Conservation (phyloP, 92 coral and sea anemone genomes). For the Micromussa lordhowensis region DNA sequence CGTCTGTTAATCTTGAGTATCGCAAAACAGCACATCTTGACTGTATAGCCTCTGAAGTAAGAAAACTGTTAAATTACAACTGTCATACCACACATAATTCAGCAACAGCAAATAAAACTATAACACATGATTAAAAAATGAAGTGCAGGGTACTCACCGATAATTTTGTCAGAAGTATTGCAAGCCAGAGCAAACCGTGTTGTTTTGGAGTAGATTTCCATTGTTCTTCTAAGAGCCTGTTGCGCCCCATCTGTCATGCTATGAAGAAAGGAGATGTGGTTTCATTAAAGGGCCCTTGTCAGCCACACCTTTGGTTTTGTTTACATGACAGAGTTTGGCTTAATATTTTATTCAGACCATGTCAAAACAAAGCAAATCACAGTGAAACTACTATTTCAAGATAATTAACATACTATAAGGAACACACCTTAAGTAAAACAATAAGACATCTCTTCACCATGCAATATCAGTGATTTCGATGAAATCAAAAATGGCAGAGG, state of each 20-base stretch:
- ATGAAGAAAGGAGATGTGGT: background rate
- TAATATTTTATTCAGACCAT: no score
- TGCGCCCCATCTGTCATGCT: constrained; percentile 99
- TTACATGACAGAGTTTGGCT: no score
- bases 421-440: no score
- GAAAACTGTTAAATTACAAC: background rate
- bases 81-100: background rate
- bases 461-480: no score
- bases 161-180: constrained; percentile 95
- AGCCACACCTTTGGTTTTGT: no score
- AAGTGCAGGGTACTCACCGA: constrained; percentile 67
- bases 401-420: no score
- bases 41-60: constrained; percentile 93
- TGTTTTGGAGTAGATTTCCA: constrained; percentile 98
- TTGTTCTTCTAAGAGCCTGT: constrained; percentile 97
- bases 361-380: no score
- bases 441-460: no score
- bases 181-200: constrained; percentile 99
- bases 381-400: no score
- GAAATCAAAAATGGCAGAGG: no score
- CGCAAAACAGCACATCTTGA: constrained; percentile 98
- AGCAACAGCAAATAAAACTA: background rate
- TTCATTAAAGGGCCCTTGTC: no score
- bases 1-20: constrained; percentile 90
- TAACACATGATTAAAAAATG: no score